Evolutionary conservation across 2,888 invertebrate species (phyloP).

Genomic region (Zele albiditarsus): DNA sequence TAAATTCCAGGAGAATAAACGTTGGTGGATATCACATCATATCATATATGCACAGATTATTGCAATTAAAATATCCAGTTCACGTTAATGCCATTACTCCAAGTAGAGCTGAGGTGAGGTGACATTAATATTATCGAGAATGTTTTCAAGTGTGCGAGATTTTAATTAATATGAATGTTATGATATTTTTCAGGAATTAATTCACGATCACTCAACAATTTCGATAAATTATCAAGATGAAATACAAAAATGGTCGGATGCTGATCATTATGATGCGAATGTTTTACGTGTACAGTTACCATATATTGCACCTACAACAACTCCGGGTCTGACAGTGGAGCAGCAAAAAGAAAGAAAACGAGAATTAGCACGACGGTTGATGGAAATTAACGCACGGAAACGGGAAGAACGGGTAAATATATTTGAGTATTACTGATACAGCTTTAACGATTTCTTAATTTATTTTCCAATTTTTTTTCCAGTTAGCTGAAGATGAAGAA

Average conservation of each 20-base stretch:
- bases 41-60: constrained; percentile 86
- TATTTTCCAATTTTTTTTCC: constrained; percentile 41
- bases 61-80: constrained; percentile 94
- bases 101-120: constrained; percentile 83
- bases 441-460: background rate
- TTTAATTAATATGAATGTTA: background rate
- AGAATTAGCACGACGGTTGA: constrained; percentile 87
- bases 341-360: constrained; percentile 91
- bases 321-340: constrained; percentile 82
- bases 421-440: constrained; percentile 13
- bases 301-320: constrained; percentile 79
- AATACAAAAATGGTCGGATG: constrained; percentile 85
- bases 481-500: constrained; percentile 91
- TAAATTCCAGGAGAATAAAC: constrained; percentile 87
- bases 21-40: constrained; percentile 91
- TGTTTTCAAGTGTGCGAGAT: background rate
- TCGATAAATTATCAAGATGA: constrained; percentile 87
- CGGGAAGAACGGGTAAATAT: constrained; percentile 83
- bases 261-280: constrained; percentile 87
- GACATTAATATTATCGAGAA: background rate
- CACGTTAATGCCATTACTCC: constrained; percentile 91
- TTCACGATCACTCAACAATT: constrained; percentile 86
- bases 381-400: constrained; percentile 92
- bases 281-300: constrained; percentile 91
- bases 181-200: constrained; percentile 76